Conservation (phyloP, 2,888 invertebrate species). For the Helicoverpa assulta region DNA sequence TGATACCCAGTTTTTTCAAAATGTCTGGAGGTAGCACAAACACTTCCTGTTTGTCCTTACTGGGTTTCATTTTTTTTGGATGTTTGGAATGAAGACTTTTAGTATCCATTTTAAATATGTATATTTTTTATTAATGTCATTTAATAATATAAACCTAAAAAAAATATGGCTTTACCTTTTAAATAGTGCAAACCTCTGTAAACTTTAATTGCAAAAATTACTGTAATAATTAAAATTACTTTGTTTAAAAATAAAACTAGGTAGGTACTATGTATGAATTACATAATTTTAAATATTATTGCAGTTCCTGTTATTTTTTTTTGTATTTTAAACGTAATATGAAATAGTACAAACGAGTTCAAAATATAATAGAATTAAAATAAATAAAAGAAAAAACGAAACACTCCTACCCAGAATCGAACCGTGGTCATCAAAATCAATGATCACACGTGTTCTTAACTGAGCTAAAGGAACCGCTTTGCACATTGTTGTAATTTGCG, state of each 20-base stretch:
- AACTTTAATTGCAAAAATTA: no score
- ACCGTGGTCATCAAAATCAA: slow-evolving; percentile 68
- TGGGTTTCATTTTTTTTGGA: slow-evolving; percentile 57
- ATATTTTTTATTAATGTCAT: slow-evolving; percentile 19
- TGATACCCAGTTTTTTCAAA: slow-evolving; percentile 84
- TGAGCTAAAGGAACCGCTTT: slow-evolving; percentile 59
- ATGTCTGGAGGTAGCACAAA: slow-evolving; percentile 85
- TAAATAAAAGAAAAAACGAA: slow-evolving; percentile 39
- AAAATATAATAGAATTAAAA: slow-evolving; percentile 17
- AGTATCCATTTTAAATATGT: slow-evolving; percentile 45
- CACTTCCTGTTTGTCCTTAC: slow-evolving; percentile 70
- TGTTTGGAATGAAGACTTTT: slow-evolving; percentile 61
- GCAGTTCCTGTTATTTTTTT: no score
- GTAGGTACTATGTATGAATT: not conserved
- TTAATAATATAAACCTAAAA: not conserved
- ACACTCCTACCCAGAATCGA: slow-evolving; percentile 68
- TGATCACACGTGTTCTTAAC: slow-evolving; percentile 66
- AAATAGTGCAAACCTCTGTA: no score
- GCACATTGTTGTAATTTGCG: slow-evolving; percentile 51
- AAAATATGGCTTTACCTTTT: no score
- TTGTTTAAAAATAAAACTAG: no score
- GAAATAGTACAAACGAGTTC: slow-evolving; percentile 30
- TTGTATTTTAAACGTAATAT: not conserved
- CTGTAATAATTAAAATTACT: no score
- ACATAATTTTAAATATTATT: not conserved